A percentile compares a stretch with the other conserved stretches of the same genome.
These are phyloP conservation scores for Trypoxylus dichotomus DNA, from an alignment of 1,140 invertebrate species.

Conservation along the genomic window DNA sequence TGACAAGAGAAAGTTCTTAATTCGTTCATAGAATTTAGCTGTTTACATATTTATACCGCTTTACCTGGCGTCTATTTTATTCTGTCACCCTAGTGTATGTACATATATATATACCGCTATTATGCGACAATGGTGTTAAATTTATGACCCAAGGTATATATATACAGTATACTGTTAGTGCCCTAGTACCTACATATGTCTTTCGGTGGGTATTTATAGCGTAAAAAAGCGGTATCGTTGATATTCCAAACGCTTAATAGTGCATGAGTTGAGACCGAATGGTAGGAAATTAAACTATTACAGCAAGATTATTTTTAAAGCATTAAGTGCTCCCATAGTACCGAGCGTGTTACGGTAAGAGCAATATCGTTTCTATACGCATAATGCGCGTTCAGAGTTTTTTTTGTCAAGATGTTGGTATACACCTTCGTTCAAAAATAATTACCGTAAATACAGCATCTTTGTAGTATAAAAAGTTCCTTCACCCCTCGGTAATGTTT, in stretches of 20 bases:
- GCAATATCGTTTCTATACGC: not conserved
- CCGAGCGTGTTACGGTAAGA: not conserved
- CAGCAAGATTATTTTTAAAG: conserved; percentile 29
- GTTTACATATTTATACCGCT: too few species aligned
- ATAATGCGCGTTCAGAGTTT: not conserved
- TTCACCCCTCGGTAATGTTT: too few species aligned
- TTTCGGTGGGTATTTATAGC: not conserved
- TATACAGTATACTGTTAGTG: not conserved
- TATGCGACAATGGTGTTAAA: too few species aligned
- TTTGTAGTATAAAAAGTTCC: too few species aligned
- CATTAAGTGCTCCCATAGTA: not conserved
- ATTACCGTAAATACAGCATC: too few species aligned
- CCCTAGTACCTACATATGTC: not conserved
- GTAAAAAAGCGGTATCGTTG: not conserved
- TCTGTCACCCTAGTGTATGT: too few species aligned
- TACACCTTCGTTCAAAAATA: not conserved
- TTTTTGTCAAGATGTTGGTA: not conserved
- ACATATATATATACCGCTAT: too few species aligned
- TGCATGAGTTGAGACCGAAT: conserved; percentile 18
- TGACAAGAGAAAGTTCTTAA: too few species aligned
- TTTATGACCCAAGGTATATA: not conserved
- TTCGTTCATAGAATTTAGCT: too few species aligned
- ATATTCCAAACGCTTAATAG: conserved; percentile 1
- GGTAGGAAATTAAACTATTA: conserved; percentile 29
- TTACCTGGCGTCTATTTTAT: too few species aligned